Evolutionary conservation across 2,888 invertebrate genomes (phyloP), one percentile per base, ranked within the genome.

Genomic region (Sarcophaga rosellei): DNA sequence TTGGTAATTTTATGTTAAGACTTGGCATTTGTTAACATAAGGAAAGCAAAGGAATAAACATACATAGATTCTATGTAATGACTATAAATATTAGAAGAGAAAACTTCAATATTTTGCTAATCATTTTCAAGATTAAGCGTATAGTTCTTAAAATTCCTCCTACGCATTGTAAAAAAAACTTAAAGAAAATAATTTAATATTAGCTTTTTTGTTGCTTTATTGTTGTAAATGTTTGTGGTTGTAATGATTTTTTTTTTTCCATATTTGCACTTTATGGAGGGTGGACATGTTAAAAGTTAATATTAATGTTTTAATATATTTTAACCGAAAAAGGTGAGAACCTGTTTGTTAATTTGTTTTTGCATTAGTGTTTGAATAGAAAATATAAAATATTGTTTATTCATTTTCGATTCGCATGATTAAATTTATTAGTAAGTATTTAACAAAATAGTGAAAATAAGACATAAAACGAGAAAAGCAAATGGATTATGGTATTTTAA

Each of bases 281-380:
- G 75, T 65, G 75, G 75, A 65, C 75, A 75, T 63, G 57, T 23
- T 53, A 63, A 53, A 74, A 62, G 23, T 45, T 23, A 74, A 25
- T 63, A 63, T 53, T 44, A 70, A 57, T 35, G 57, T 59, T 66
- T 44, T 63, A 75, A 75, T 75, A 65, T 65, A 65, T 75, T 75
- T 75, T 57, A 25, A 21, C 75, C 65, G 75, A 75, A 75, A 75
- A 75, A 63, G 75, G 75, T 65, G 63, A 73, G 63, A 74, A 74
- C 74, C 74, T 63, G 74, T 47, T 74, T 74, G 74, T 74, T 75
- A 75, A 75, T 75, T 73, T 75, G 11, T 45, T 63, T 74, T 59
- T 73, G n/a, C 25, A 44, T 62, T 74, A 47, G 74, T 63, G 63
- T 74, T 74, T 63, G 62, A 35, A 35, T 35, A 35, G 35, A 8